These are phyloP conservation scores for Chaenocephalus aceratus DNA, from an alignment of 2,113 vertebrate species.

Conservation along the genomic window DNA sequence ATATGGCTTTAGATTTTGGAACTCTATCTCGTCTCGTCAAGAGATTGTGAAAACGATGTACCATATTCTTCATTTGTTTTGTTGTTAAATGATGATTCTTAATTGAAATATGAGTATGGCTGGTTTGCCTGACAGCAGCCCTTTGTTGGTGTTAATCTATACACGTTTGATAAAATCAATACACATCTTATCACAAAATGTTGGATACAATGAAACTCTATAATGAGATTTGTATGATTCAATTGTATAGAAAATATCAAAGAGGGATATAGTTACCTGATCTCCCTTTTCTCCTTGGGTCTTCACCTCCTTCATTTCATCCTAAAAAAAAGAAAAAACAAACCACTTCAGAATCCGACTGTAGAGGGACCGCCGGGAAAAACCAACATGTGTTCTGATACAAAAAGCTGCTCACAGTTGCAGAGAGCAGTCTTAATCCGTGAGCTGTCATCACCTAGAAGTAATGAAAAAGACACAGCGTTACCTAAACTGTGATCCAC, in stretches of 20 bases:
- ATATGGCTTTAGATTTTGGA: too few species aligned
- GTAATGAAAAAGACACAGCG: constrained; percentile 47
- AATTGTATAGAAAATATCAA: background rate
- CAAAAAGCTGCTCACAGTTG: constrained; percentile 75
- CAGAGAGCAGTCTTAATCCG: constrained; percentile 82
- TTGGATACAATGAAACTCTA: constrained; percentile 10
- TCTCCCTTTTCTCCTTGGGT: constrained; percentile 88
- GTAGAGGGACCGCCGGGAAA: background rate
- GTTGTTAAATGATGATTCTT: too few species aligned
- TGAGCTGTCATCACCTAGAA: constrained; percentile 84
- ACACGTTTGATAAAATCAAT: too few species aligned
- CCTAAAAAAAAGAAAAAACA: constrained; percentile 68
- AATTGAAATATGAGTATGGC: too few species aligned
- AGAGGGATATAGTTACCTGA: constrained; percentile 80
- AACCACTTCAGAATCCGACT: constrained; percentile 27
- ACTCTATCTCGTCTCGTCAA: too few species aligned
- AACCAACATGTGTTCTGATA: constrained; percentile 6
- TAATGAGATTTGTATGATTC: background rate
- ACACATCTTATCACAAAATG: background rate
- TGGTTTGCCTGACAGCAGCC: too few species aligned
- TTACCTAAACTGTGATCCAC: constrained; percentile 34
- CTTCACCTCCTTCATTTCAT: constrained; percentile 72
- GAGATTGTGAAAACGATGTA: too few species aligned
- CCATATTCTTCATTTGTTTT: too few species aligned
- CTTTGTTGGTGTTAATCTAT: too few species aligned